Evolutionary conservation across 2,888 invertebrate species (phyloP), one percentile per base, ranked within the genome.

Genomic region (Cephus sareptanus): DNA sequence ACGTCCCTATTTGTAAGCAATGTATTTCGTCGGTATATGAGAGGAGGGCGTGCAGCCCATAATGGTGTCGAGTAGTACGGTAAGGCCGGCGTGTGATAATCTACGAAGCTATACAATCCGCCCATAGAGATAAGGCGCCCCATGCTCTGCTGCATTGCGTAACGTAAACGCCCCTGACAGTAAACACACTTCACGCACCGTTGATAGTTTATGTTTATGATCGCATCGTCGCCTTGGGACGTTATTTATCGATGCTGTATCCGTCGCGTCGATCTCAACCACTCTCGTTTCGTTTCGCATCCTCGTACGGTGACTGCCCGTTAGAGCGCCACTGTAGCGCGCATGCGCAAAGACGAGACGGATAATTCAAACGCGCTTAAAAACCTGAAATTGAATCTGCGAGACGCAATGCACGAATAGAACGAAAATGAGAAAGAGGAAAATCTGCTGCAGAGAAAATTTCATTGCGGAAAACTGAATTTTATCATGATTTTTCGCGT

Each of bases 91-190:
- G 30, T 79, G 82, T 82, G 86, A 88, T 89, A 89, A 89, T 89
- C 85, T 85, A 85, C 82, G 78, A 81, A 85, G 83, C 82, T 84
- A 81, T 84, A 83, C 85, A 88, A 88, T 89, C 87, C 89, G 87
- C 88, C 89, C 88, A 89, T 87, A 80, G 81, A 86, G 89, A 90
- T 90, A 89, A 89, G 88, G 85, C 81, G 85, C 79, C 82, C 83
- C 80, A 75, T 40, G 77, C 34, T 30, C 71, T 70, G 71, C 71
- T 70, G 81, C 80, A 82, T 78, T 81, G 83, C 83, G 80, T 82
- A 70, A 73, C 56, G 77, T 79, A 83, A 83, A 85, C 84, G 83
- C 82, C 83, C 83, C 80, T 82, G 81, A 82, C 77, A 79, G 83
- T 84, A 86, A 87, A 88, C 85, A 86, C 85, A 82, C 83, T 85